These are phyloP conservation scores for Zosterops pallidus DNA, from an alignment of 2,113 vertebrate genomes.

Conservation along the genomic window DNA sequence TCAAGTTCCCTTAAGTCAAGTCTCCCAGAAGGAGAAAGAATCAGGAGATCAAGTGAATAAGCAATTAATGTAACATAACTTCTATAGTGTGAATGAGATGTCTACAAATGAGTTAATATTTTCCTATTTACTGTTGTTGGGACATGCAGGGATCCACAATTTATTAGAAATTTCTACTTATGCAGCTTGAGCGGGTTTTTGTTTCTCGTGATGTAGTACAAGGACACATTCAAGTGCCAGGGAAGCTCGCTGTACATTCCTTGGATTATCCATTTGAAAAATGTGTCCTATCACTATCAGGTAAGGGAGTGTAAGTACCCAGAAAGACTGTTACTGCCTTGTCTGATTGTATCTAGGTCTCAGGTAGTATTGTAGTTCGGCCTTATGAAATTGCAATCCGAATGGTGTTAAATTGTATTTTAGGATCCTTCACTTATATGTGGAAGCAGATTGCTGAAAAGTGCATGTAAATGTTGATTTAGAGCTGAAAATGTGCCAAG, in stretches of 20 bases:
- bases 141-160: neutral
- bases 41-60: neutral
- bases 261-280: neutral
- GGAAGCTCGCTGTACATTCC: neutral
- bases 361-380: neutral
- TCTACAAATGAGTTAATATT: neutral
- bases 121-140: neutral
- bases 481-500: slow-evolving; percentile 36
- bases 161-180: neutral
- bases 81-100: neutral
- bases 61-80: neutral
- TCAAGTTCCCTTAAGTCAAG: neutral
- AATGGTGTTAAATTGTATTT: slow-evolving; percentile 6
- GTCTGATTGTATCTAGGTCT: neutral
- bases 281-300: neutral
- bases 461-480: slow-evolving; percentile 36
- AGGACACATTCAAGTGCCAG: neutral
- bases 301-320: neutral
- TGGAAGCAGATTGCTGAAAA: slow-evolving; percentile 34
- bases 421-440: neutral
- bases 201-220: neutral
- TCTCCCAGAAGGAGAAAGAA: neutral
- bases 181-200: neutral
- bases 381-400: neutral
- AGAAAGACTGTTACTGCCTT: neutral